phyloP scores from a whole-genome alignment of 1,140 invertebrate genomes.

The Manduca sexta region DNA sequence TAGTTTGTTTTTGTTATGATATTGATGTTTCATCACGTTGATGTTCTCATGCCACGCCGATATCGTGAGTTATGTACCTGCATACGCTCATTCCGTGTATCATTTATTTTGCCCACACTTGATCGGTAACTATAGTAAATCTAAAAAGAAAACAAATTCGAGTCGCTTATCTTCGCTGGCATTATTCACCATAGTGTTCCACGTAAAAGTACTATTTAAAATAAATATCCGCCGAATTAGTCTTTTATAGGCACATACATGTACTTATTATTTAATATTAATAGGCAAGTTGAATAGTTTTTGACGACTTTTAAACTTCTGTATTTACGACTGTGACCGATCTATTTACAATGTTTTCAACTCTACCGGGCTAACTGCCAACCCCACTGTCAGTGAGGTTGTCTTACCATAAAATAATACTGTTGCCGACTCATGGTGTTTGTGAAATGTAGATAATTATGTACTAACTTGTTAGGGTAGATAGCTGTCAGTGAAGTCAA shows the following conservation, averaged over 20 bases:
- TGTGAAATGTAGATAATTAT: slow-evolving; percentile 50
- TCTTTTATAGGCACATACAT: slow-evolving; percentile 54
- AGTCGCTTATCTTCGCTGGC: slow-evolving; percentile 6
- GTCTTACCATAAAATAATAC: slow-evolving; percentile 10
- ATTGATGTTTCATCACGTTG: slow-evolving; percentile 64
- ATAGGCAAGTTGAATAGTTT: slow-evolving; percentile 34
- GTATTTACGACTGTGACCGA: slow-evolving; percentile 17
- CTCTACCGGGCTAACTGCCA: slow-evolving; percentile 26
- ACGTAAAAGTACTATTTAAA: slow-evolving; percentile 46
- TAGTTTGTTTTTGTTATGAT: slow-evolving; percentile 66
- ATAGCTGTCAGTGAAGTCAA: slow-evolving; percentile 52
- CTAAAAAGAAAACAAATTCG: not conserved
- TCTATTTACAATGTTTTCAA: slow-evolving; percentile 32
- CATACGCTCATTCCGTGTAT: not conserved
- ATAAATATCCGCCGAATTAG: slow-evolving; percentile 63
- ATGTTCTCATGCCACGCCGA: slow-evolving; percentile 43
- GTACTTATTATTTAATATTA: slow-evolving; percentile 22
- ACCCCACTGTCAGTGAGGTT: slow-evolving; percentile 25
- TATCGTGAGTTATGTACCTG: not conserved
- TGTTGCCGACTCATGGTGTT: slow-evolving; percentile 36
- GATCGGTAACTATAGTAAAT: not conserved
- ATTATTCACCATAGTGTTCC: slow-evolving; percentile 59
- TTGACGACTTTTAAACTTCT: slow-evolving; percentile 36
- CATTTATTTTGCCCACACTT: not conserved
- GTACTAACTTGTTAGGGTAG: slow-evolving; percentile 51